Conservation (phyloP, 35 echinoderm and acorn worm genomes). For the Strongylocentrotus purpuratus region DNA sequence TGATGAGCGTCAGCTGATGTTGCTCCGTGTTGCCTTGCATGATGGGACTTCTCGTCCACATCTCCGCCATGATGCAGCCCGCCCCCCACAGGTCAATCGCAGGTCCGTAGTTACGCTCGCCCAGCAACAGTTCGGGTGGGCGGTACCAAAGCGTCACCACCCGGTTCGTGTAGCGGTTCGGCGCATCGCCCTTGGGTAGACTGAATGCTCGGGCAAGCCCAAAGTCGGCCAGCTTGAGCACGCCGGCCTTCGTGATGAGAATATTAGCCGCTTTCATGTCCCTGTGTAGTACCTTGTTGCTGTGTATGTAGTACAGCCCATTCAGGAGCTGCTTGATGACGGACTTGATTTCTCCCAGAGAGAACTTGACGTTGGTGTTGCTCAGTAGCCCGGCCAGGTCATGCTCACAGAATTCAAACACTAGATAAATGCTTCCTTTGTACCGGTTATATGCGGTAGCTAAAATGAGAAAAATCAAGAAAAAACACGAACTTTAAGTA, state of each 20-base stretch:
- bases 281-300: constrained; percentile 86
- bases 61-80: constrained; percentile 96
- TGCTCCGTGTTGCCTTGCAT: constrained; percentile 99
- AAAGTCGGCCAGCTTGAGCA: constrained; percentile 87
- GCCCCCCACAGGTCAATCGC: constrained; percentile 97
- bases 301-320: constrained; percentile 88
- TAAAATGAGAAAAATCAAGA: background rate
- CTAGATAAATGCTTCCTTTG: constrained; percentile 93
- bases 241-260: constrained; percentile 88
- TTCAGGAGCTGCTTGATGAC: constrained; percentile 85
- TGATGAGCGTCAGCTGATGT: constrained; percentile 92
- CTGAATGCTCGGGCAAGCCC: constrained; percentile 95
- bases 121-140: constrained; percentile 94
- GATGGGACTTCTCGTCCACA: constrained; percentile 98
- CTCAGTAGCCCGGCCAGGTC: constrained; percentile 93
- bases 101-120: constrained; percentile 90
- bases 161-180: constrained; percentile 83
- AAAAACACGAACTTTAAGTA: no score
- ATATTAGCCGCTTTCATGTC: constrained; percentile 99
- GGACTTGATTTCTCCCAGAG: constrained; percentile 92
- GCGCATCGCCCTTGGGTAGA: constrained; percentile 70
- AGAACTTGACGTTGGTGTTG: constrained; percentile 91
- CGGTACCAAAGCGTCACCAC: constrained; percentile 98
- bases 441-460: constrained; percentile 86
- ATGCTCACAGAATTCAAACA: constrained; percentile 99